Base-by-base conservation (phyloP, 30 jellyfish, hydroid and myxozoan species). In the Phacellophora camtschatica region DNA sequence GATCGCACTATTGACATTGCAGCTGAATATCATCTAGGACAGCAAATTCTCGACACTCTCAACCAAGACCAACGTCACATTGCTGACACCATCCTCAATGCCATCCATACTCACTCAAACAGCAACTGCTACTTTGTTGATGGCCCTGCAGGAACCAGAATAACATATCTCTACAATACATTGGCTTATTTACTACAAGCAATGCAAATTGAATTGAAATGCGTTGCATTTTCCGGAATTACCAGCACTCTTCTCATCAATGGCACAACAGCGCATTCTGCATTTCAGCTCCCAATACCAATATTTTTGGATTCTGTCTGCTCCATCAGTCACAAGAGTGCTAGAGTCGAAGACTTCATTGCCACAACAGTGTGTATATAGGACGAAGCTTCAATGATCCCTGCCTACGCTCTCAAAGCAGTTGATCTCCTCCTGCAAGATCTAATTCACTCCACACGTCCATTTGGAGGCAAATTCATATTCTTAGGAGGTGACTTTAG, bases 71-170 rank as follows among this genome's bases (percentile, higher is more conserved):
- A 74, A 31, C 43, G 78, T 24, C 86, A 53, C 12, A 29, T 74
- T 24, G 20, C 24, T 29, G 42, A 74, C 30, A 29, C 88, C 6
- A 23, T 74, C 19, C 16, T 74, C 59, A 19, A 74, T 28, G 88
- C 88, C 4, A 28, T 74, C 25, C 20, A 30, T 23, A 55, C 76
- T 1, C 28, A 32, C 3, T 13, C 76, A 2, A 45, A 53, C 1
- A 28, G 55, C 12, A 71, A 15, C 19, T 68, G 82, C 66, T 64
- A 2, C 54, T 31, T 37, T 69, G 23, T 41, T 19, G 83, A 69
- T 46, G 85, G 85, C 0, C 31, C 80, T 0, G 90, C 73, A 8
- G 90, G 90, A 10, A 35, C 84, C 32, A 82, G 90, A 10, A 84
- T 71, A 63, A 84, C 95, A 24, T 84, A 53, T 67, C 56, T 85